Conservation (phyloP, 92 coral and sea anemone genomes). For the Phenganax subtilis region DNA sequence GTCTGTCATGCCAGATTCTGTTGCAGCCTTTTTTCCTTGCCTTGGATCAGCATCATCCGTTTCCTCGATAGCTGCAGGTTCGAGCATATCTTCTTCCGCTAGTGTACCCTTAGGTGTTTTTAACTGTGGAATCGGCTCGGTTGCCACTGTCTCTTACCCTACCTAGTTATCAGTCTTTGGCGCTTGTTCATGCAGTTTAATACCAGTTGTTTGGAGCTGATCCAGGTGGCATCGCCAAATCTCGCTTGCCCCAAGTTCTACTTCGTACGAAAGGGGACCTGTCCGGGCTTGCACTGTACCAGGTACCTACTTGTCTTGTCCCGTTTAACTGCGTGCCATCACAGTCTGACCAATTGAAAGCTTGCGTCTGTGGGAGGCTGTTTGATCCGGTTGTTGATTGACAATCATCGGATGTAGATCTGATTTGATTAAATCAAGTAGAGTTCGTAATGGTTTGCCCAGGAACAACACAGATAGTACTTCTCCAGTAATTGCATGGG, state of each 20-base stretch:
- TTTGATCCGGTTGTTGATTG: conserved; percentile 11
- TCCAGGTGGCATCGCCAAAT: conserved; percentile 33
- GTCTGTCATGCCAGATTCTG: neutral
- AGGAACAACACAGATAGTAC: too few relatives aligned
- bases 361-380: neutral
- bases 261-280: conserved; percentile 42
- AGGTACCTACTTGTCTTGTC: conserved; percentile 26
- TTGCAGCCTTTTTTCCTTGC: neutral
- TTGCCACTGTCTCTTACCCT: neutral
- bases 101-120: neutral
- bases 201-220: conserved; percentile 25
- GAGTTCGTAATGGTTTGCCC: too few relatives aligned
- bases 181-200: neutral
- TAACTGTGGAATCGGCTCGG: neutral
- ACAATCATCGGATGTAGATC: conserved; percentile 18
- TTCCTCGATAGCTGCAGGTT: neutral
- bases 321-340: neutral
- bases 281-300: conserved; percentile 29
- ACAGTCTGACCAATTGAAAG: conserved; percentile 21
- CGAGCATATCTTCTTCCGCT: neutral
- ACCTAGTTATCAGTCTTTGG: neutral
- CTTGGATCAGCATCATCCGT: neutral
- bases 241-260: conserved; percentile 27
- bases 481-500: too few relatives aligned
- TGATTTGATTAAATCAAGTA: conserved; percentile 33